A percentile compares a stretch with the other conserved stretches of the same genome.
phyloP scores from a whole-genome alignment of 53 echinoderm and acorn worm species.

The Echinarachnius parma region DNA sequence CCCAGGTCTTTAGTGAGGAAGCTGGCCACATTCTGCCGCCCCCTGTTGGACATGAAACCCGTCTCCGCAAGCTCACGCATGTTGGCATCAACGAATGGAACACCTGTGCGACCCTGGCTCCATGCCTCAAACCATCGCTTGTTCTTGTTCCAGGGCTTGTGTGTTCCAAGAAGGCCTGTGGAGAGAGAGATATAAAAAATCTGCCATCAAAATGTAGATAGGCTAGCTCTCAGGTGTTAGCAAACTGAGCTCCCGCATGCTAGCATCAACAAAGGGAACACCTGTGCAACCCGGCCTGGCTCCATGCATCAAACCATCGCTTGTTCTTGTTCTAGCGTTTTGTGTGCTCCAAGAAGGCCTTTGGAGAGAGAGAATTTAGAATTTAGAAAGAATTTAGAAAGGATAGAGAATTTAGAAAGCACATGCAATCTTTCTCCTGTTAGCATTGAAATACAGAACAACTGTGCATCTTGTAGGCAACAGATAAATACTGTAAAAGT shows the following conservation, averaged over 20 bases:
- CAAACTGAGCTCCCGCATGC: slow-evolving; percentile 87
- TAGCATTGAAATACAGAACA: no score
- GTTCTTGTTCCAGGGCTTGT: slow-evolving; percentile 61
- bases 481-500: no score
- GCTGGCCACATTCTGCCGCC: slow-evolving; percentile 85
- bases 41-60: slow-evolving; percentile 90
- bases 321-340: slow-evolving; percentile 62
- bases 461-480: no score
- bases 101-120: slow-evolving; percentile 74
- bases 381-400: no score
- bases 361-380: background rate
- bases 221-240: no score
- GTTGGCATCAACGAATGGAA: slow-evolving; percentile 84
- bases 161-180: slow-evolving; percentile 61
- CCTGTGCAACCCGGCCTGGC: slow-evolving; percentile 72
- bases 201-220: no score
- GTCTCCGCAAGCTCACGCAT: slow-evolving; percentile 79
- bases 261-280: slow-evolving; percentile 82
- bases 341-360: slow-evolving; percentile 63
- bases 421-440: no score
- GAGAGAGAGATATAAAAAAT: background rate
- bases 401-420: no score
- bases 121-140: slow-evolving; percentile 71
- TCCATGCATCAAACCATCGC: slow-evolving; percentile 73
- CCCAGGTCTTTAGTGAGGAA: slow-evolving; percentile 77